Percentiles rank a stretch among this genome's conserved stretches.
phyloP scores from a whole-genome alignment of 2,888 invertebrate genomes.

The Automeris io region DNA sequence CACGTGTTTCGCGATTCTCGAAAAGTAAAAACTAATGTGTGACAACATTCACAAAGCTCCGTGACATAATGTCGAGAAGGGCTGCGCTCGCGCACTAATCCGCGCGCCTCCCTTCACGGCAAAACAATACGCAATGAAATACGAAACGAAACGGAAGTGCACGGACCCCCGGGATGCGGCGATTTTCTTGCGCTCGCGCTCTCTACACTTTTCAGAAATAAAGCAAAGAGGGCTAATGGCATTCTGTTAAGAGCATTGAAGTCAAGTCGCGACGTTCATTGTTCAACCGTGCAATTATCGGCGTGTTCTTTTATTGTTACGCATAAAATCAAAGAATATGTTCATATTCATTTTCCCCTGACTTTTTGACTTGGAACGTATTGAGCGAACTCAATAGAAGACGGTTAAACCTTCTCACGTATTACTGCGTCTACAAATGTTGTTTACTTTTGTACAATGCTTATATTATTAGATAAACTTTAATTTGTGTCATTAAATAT shows the following conservation, averaged over 20 bases:
- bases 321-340: slow-evolving; percentile 71
- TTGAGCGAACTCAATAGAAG: slow-evolving; percentile 56
- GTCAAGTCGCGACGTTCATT: slow-evolving; percentile 61
- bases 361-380: slow-evolving; percentile 64
- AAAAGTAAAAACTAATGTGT: slow-evolving; percentile 19
- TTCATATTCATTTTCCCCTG: slow-evolving; percentile 65
- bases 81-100: slow-evolving; percentile 16
- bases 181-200: slow-evolving; percentile 68
- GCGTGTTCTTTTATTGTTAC: slow-evolving; percentile 62
- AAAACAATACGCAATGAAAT: slow-evolving; percentile 60
- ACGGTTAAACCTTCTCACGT: slow-evolving; percentile 76
- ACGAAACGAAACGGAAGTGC: slow-evolving; percentile 70
- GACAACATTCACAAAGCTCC: slow-evolving; percentile 21
- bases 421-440: slow-evolving; percentile 37
- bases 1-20: slow-evolving; percentile 10
- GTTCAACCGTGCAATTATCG: slow-evolving; percentile 71
- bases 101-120: slow-evolving; percentile 48
- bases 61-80: slow-evolving; percentile 18
- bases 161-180: slow-evolving; percentile 63
- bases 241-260: slow-evolving; percentile 64
- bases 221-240: slow-evolving; percentile 57
- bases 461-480: no score
- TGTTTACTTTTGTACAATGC: slow-evolving; percentile 10
- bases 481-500: no score
- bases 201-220: slow-evolving; percentile 36